These are phyloP conservation scores for Ischnus inquisitorius DNA, from an alignment of 2,888 invertebrate genomes.

Conservation along the genomic window DNA sequence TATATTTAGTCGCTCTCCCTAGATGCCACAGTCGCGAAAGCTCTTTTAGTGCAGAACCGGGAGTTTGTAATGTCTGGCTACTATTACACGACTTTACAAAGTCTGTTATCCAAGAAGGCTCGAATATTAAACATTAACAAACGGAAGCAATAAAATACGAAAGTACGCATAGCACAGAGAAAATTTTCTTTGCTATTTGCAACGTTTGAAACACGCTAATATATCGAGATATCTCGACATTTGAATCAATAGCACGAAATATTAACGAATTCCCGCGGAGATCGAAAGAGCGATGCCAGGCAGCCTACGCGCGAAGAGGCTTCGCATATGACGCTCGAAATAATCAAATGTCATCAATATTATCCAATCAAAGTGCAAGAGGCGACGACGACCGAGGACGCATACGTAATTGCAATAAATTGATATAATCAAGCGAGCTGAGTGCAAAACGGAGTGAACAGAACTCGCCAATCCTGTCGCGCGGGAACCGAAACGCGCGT, in stretches of 20 bases:
- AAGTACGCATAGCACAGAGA: neutral
- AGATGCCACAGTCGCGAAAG: conserved; percentile 15
- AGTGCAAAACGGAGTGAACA: conserved; percentile 33
- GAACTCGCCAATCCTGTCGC: conserved; percentile 41
- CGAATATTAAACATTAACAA: conserved; percentile 33
- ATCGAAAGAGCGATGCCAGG: neutral
- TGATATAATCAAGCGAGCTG: conserved; percentile 74
- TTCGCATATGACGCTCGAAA: conserved; percentile 16
- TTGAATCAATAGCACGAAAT: conserved; percentile 29
- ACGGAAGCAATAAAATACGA: conserved; percentile 42
- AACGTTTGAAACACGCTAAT: neutral
- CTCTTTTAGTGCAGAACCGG: conserved; percentile 18
- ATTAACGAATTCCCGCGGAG: neutral
- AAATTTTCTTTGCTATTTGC: neutral
- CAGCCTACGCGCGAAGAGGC: conserved; percentile 14
- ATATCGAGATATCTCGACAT: neutral
- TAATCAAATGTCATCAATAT: conserved; percentile 47
- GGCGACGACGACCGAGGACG: conserved; percentile 73
- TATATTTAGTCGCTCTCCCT: conserved; percentile 19
- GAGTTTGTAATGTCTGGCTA: conserved; percentile 32
- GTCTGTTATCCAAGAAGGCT: conserved; percentile 7
- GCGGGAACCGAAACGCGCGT: conserved; percentile 6
- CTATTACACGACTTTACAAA: conserved; percentile 35
- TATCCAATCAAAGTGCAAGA: conserved; percentile 24
- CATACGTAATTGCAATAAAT: conserved; percentile 78